phyloP scores from a whole-genome alignment of 2,113 vertebrate species.

The Tachuris rubrigastra region DNA sequence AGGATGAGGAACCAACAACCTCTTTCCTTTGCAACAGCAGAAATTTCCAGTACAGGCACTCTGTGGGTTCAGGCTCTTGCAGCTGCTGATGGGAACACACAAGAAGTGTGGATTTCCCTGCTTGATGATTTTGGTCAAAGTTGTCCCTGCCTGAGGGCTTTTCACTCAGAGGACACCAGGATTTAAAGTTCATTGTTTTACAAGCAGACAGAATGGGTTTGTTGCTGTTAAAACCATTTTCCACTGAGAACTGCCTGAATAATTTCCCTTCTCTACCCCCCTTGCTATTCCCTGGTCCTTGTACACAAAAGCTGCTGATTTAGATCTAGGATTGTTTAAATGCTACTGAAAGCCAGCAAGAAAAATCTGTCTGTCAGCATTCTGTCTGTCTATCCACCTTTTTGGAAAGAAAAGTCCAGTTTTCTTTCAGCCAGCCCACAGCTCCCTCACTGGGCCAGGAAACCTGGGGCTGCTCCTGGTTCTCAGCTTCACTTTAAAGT shows the following conservation, averaged over 20 bases:
- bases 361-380: background rate
- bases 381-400: background rate
- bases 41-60: background rate
- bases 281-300: background rate
- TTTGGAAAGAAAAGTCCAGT: background rate
- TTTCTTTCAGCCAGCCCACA: background rate
- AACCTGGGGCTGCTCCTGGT: background rate
- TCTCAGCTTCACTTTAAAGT: background rate
- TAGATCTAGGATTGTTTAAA: background rate
- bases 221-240: background rate
- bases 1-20: background rate
- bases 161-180: background rate
- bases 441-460: background rate
- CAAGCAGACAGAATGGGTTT: background rate
- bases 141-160: background rate
- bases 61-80: background rate
- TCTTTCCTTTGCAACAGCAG: background rate
- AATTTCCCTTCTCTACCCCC: background rate
- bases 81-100: background rate
- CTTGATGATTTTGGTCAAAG: background rate
- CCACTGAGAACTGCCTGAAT: background rate
- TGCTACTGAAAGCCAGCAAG: background rate
- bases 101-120: background rate
- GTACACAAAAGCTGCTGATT: fast-evolving
- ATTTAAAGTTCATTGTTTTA: background rate